Percentiles rank a stretch among this genome's conserved stretches.
Conservation (phyloP, 1,140 invertebrate genomes). For the Radopholus similis region DNA sequence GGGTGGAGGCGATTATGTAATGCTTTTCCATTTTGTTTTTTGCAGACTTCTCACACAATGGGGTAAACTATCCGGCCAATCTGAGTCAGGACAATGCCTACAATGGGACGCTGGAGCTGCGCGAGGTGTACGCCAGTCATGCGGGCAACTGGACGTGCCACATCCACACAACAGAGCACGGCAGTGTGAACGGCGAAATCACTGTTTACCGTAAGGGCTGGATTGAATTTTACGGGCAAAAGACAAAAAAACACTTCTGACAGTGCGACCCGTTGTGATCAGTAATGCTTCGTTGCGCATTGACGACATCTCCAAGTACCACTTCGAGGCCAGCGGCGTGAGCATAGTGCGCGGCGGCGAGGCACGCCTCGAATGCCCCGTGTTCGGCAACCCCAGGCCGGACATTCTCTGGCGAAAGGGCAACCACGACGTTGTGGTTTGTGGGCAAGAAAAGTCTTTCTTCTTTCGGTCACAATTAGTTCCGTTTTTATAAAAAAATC, state of each 20-base stretch:
- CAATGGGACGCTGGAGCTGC: constrained; percentile 7
- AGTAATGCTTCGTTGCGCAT: constrained; percentile 29
- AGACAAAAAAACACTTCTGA: too few relatives aligned
- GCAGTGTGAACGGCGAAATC: constrained; percentile 22
- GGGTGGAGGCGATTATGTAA: too few relatives aligned
- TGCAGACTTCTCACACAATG: constrained; percentile 16
- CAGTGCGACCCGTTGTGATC: constrained; percentile 35
- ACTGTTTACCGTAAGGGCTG: constrained; percentile 22
- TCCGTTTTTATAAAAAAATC: too few relatives aligned
- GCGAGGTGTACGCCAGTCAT: constrained; percentile 4
- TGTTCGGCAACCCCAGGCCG: constrained; percentile 23
- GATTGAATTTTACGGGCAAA: background rate
- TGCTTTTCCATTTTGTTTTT: background rate
- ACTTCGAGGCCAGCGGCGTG: constrained; percentile 30
- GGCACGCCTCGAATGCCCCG: constrained; percentile 22
- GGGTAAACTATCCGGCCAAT: constrained; percentile 5
- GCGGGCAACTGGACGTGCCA: constrained; percentile 36
- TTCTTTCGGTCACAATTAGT: too few relatives aligned
- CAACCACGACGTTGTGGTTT: constrained; percentile 10
- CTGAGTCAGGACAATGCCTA: constrained; percentile 1
- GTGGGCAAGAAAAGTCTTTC: background rate
- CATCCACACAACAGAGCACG: constrained; percentile 9
- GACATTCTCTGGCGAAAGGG: constrained; percentile 24
- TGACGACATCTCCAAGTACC: constrained; percentile 23
- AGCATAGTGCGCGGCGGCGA: constrained; percentile 24